Conservation (phyloP, 2,888 invertebrate genomes). For the Argyra leucocephala region DNA sequence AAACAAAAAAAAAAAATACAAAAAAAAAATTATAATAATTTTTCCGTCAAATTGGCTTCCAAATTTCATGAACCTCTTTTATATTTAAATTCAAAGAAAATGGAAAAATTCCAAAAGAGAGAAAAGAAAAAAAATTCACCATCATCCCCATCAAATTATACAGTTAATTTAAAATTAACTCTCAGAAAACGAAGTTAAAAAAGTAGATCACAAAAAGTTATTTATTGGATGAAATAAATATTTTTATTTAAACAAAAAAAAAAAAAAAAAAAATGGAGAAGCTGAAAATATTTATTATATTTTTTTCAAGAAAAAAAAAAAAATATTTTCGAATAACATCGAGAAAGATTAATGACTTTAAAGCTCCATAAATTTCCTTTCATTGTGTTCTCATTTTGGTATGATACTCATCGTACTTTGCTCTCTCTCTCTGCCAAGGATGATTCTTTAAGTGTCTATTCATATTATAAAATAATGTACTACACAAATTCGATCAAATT, state of each 20-base stretch:
- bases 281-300: too few species aligned
- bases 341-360: background rate
- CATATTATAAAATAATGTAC: too few species aligned
- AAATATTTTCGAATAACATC: background rate
- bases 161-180: conserved; percentile 6
- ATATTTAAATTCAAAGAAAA: background rate
- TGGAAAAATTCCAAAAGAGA: background rate
- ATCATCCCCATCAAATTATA: background rate
- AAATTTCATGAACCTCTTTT: background rate
- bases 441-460: too few species aligned
- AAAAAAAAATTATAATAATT: background rate
- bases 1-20: too few species aligned
- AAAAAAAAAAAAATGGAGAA: background rate
- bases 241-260: background rate
- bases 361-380: background rate
- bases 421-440: too few species aligned
- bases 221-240: conserved; percentile 2
- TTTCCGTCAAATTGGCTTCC: conserved; percentile 3
- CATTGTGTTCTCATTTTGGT: background rate
- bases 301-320: background rate
- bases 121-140: background rate
- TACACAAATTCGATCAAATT: too few species aligned
- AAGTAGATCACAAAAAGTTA: background rate
- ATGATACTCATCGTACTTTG: too few species aligned
- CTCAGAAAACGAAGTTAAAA: background rate